Conservation (phyloP, 2,888 invertebrate species). For the Andrena bucephala region DNA sequence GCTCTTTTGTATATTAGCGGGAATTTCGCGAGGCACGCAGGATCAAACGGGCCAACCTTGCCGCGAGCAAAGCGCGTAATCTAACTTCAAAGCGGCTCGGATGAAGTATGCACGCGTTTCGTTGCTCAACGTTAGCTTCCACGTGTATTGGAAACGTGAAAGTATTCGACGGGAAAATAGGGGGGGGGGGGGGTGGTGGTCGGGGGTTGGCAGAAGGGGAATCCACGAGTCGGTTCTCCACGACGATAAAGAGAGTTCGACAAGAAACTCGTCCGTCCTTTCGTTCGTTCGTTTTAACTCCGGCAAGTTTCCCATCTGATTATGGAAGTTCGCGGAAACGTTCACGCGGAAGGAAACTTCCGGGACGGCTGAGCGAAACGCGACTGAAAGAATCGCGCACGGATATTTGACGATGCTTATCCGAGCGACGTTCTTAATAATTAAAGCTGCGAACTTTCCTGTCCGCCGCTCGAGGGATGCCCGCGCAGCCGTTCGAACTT, state of each 20-base stretch:
- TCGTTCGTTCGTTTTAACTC: conserved; percentile 43
- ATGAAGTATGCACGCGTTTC: conserved; percentile 23
- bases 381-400: conserved; percentile 36
- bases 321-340: conserved; percentile 56
- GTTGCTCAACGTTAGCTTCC: conserved; percentile 24
- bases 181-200: neutral
- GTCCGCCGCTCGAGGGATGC: conserved; percentile 9
- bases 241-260: conserved; percentile 50
- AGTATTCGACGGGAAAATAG: neutral
- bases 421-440: conserved; percentile 34
- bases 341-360: conserved; percentile 54
- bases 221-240: conserved; percentile 41
- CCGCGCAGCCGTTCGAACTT: conserved; percentile 4
- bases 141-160: conserved; percentile 18
- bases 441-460: conserved; percentile 42
- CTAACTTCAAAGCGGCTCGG: conserved; percentile 34
- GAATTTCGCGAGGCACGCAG: conserved; percentile 34
- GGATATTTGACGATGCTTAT: conserved; percentile 45
- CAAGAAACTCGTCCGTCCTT: conserved; percentile 45
- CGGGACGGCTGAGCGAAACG: conserved; percentile 19
- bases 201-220: neutral
- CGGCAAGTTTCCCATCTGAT: conserved; percentile 56
- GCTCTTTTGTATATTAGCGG: conserved; percentile 46
- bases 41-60: conserved; percentile 43
- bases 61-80: conserved; percentile 35